Base-by-base conservation (phyloP, 2,888 invertebrate species). In the Saturnia japonica region DNA sequence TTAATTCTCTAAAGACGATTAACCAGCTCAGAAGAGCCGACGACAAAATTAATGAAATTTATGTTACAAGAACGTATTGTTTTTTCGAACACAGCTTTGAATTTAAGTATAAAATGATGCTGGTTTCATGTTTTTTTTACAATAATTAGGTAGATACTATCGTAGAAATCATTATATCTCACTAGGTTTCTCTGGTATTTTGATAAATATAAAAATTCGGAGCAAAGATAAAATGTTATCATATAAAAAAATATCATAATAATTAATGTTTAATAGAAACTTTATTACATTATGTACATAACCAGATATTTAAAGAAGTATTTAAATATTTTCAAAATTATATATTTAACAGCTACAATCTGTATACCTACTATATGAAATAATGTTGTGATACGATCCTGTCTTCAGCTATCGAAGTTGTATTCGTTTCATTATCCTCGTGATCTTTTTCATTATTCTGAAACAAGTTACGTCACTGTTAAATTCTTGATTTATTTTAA, bases 1-100 rank as follows among this genome's bases (percentile, higher is more conserved):
- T 66, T 25, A 40, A 51, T 54, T 68, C 40, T n/a, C 19, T 54
- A n/a, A 40, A 40, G 9, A 64, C 34, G 64, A 34, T 64, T 57
- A 57, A 57, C 25, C 25, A 25, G 14, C 57, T 25, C 14, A 11
- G 25, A 28, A 2, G 11, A 54, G n/a, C 8, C 54, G 54, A 0
- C 57, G 47, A 14, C 14, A 57, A 54, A 57, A 57, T 57, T 28
- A 25, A 57, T 12, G 4, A 14, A 28, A 25, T 28, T 19, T 47
- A 16, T 47, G 6, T 6, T 47, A 47, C 1, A 47, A 47, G 6
- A 47, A 47, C 6, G 19, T 47, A 19, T 47, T 47, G 19, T 47
- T 19, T 19, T 7, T 1, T 19, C 2, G 34, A 34, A 19, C 4
- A 19, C 19, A 47, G 1, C 2, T 19, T 4, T 19, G 2, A 0